These are phyloP conservation scores for Actenoides lindsayi DNA, from an alignment of 2,113 vertebrate species.

Conservation along the genomic window DNA sequence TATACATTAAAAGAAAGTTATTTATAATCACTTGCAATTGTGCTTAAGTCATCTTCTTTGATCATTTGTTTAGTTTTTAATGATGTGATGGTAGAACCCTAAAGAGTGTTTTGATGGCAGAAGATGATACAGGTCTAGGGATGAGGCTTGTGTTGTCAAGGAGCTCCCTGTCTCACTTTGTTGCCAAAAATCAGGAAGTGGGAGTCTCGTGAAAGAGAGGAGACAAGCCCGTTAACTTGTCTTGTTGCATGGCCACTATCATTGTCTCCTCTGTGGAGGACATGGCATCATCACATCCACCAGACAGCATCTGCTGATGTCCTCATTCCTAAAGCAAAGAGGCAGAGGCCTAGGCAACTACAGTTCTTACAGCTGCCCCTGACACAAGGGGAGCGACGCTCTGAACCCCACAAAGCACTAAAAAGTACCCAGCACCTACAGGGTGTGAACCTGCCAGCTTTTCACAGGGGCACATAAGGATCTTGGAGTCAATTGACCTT, in stretches of 20 bases:
- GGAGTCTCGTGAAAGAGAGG: background rate
- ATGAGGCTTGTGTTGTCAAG: background rate
- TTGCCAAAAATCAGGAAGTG: background rate
- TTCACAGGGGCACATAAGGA: background rate
- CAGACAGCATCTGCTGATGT: background rate
- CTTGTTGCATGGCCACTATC: accelerated
- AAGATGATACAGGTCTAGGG: background rate
- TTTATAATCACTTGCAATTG: background rate
- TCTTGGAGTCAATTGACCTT: background rate
- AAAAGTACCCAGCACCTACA: background rate
- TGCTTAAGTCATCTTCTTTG: background rate
- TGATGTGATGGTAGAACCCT: background rate
- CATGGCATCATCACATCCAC: background rate
- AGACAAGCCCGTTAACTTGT: accelerated
- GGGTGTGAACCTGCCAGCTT: background rate
- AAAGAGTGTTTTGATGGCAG: background rate
- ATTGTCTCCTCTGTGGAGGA: background rate
- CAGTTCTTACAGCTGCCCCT: background rate
- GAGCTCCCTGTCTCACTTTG: background rate
- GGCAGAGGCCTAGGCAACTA: accelerated
- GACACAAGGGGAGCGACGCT: background rate
- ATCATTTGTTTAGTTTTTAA: background rate
- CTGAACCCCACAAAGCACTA: background rate
- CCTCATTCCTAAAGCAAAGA: accelerated
- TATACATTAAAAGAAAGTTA: background rate